phyloP scores from a whole-genome alignment of 2,113 vertebrate species.

The Xiphorhynchus elegans region DNA sequence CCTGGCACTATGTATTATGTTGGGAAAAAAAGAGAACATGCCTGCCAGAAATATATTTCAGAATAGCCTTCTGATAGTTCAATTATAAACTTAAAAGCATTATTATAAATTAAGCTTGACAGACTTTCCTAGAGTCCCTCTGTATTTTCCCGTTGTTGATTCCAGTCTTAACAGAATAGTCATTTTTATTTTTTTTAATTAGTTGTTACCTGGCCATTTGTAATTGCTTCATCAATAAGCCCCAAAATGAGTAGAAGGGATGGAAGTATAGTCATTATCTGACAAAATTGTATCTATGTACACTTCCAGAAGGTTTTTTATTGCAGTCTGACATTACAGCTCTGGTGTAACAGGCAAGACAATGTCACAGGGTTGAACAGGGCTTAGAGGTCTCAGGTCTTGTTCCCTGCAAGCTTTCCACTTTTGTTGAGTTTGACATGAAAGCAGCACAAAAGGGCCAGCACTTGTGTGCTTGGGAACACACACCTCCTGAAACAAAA shows the following conservation, averaged over 20 bases:
- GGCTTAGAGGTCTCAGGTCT: neutral
- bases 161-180: neutral
- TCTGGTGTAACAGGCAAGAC: accelerated
- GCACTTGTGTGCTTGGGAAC: neutral
- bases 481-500: neutral
- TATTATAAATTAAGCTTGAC: neutral
- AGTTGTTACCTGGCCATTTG: neutral
- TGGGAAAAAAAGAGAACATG: neutral
- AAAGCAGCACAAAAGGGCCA: neutral
- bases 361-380: accelerated
- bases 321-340: neutral
- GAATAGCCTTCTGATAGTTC: neutral
- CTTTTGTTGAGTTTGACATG: neutral
- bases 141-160: neutral
- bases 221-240: neutral
- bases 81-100: neutral
- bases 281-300: neutral
- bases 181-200: neutral
- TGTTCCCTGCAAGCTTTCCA: neutral
- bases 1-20: neutral
- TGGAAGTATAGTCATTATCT: neutral
- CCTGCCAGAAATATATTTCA: neutral
- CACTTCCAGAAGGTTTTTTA: neutral
- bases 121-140: neutral
- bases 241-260: neutral